A percentile compares a stretch with the other conserved stretches of the same genome.
These are phyloP conservation scores for Phrynocephalus forsythii DNA, from an alignment of 2,797 vertebrate genomes.

Conservation along the genomic window DNA sequence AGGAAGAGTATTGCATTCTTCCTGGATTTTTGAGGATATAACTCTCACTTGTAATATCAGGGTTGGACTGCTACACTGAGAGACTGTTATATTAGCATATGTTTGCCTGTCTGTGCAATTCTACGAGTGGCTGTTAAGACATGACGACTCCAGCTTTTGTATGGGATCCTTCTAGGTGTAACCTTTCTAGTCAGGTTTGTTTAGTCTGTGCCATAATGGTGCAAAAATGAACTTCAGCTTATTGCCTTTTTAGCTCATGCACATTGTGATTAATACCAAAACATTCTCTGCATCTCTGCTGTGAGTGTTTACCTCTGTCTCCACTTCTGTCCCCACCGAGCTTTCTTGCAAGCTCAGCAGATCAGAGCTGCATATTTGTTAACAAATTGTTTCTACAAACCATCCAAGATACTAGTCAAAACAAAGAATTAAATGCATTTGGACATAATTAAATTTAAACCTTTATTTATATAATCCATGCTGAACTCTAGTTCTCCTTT, in stretches of 20 bases:
- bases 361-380: conserved; percentile 76
- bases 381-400: conserved; percentile 79
- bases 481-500: conserved; percentile 23
- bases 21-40: conserved; percentile 91
- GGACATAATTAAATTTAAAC: conserved; percentile 43
- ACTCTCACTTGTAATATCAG: conserved; percentile 83
- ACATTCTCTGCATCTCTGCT: conserved; percentile 41
- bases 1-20: conserved; percentile 83
- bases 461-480: not conserved
- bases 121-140: conserved; percentile 73
- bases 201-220: conserved; percentile 80
- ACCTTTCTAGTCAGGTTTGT: conserved; percentile 73
- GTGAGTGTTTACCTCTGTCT: conserved; percentile 8
- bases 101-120: conserved; percentile 85
- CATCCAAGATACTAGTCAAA: conserved; percentile 67
- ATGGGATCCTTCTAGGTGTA: conserved; percentile 74
- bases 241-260: conserved; percentile 76
- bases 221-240: conserved; percentile 78
- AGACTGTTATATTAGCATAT: conserved; percentile 82
- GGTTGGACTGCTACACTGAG: conserved; percentile 81
- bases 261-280: conserved; percentile 77
- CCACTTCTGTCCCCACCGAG: conserved; percentile 38
- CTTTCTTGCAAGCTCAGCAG: conserved; percentile 70
- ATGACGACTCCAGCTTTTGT: conserved; percentile 72
- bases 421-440: conserved; percentile 53